Conservation (phyloP, 2,797 vertebrate genomes). For the Buphagus erythrorhynchus region DNA sequence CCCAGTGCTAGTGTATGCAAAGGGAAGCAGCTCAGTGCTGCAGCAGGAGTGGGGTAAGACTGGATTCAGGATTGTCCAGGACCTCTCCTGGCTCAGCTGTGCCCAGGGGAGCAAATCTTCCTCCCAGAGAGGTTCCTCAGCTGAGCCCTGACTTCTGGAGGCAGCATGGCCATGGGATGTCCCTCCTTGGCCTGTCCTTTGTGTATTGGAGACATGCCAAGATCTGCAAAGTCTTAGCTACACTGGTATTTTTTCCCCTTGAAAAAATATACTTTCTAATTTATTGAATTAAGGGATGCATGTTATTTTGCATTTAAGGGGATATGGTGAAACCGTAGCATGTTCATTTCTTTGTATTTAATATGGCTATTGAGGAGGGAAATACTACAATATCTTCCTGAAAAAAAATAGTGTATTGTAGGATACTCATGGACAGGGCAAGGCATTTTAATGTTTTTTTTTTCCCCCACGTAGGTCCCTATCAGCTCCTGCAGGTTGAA, state of each 20-base stretch:
- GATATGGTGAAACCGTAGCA: not conserved
- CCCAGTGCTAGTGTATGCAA: not conserved
- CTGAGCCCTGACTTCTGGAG: not conserved
- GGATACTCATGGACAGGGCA: not conserved
- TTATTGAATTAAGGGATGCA: slow-evolving; percentile 4
- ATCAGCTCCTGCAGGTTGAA: not conserved
- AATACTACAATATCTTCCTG: not conserved
- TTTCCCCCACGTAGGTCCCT: not conserved
- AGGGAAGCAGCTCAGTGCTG: not conserved
- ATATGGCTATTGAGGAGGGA: not conserved
- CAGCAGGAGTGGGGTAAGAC: not conserved
- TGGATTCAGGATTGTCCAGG: not conserved
- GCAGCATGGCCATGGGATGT: not conserved
- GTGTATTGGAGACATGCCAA: not conserved
- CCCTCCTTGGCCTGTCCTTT: slow-evolving; percentile 1
- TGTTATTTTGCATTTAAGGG: slow-evolving; percentile 8
- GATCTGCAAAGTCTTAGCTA: slow-evolving; percentile 32
- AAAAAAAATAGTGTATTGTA: not conserved
- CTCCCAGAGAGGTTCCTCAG: not conserved
- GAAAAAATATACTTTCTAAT: slow-evolving; percentile 27
- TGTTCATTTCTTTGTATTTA: not conserved
- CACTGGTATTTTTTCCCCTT: not conserved
- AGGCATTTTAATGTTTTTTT: not conserved
- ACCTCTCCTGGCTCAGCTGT: not conserved
- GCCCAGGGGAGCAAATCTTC: not conserved